phyloP scores from a whole-genome alignment of 2,888 invertebrate species.

The Dicyrtomina minuta region DNA sequence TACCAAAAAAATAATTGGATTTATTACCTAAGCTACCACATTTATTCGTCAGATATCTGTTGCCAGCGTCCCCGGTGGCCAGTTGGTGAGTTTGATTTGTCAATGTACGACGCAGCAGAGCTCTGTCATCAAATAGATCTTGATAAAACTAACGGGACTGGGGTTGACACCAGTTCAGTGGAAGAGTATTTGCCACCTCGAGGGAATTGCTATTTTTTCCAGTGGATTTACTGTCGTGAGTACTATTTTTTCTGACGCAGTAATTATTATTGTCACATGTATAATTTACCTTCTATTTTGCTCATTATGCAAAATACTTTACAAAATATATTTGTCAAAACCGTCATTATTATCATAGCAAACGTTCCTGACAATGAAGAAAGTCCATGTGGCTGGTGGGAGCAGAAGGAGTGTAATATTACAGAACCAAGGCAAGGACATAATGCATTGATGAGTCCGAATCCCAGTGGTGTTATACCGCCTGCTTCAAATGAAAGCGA shows the following conservation, averaged over 20 bases:
- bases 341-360: slow-evolving; percentile 1
- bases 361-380: slow-evolving; percentile 2
- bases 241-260: too few relatives aligned
- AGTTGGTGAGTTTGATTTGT: slow-evolving; percentile 17
- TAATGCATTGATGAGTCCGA: too few relatives aligned
- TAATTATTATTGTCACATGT: too few relatives aligned
- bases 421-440: not conserved
- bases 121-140: slow-evolving; percentile 13
- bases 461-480: too few relatives aligned
- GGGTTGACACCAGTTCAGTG: not conserved
- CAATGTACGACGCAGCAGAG: slow-evolving; percentile 13
- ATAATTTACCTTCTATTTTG: too few relatives aligned
- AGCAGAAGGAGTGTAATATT: slow-evolving; percentile 17
- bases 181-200: not conserved
- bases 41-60: not conserved
- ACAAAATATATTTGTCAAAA: too few relatives aligned
- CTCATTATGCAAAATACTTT: too few relatives aligned
- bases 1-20: not conserved
- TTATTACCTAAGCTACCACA: too few relatives aligned
- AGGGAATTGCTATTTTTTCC: slow-evolving; percentile 20
- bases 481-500: too few relatives aligned
- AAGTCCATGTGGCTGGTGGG: slow-evolving; percentile 31
- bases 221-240: slow-evolving; percentile 31
- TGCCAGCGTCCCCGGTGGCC: slow-evolving; percentile 10
- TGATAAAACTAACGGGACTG: slow-evolving; percentile 1